A percentile compares a stretch with the other conserved stretches of the same genome.
phyloP scores from a whole-genome alignment of 2,888 invertebrate genomes.

The Callinectes sapidus region DNA sequence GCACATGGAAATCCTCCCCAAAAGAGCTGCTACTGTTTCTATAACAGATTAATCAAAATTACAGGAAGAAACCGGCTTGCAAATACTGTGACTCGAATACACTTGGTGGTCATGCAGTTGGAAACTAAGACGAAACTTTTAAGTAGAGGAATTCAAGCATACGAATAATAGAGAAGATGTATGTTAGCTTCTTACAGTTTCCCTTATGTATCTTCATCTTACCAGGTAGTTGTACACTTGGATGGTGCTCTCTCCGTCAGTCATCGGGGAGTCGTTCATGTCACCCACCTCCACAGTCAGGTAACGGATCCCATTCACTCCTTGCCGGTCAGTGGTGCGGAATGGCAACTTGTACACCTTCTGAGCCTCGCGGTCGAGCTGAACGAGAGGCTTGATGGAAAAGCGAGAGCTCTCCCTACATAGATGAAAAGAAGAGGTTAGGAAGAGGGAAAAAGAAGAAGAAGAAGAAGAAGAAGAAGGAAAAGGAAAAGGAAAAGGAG shows the following conservation, averaged over 20 bases:
- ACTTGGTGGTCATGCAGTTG: too few relatives aligned
- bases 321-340: constrained; percentile 88
- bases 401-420: constrained; percentile 50
- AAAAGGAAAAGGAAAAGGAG: background rate
- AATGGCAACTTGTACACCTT: constrained; percentile 94
- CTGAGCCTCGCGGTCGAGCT: constrained; percentile 90
- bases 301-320: constrained; percentile 87
- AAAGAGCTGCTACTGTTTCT: background rate
- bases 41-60: background rate
- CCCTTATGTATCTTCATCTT: constrained; percentile 72
- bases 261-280: constrained; percentile 93
- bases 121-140: too few relatives aligned
- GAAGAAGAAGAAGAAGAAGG: background rate
- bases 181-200: background rate
- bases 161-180: background rate
- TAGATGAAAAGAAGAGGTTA: background rate
- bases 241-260: constrained; percentile 90
- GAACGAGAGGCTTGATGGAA: constrained; percentile 82
- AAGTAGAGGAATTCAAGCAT: background rate
- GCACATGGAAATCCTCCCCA: background rate
- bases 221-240: constrained; percentile 96
- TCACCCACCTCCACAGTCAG: constrained; percentile 95
- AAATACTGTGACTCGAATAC: too few relatives aligned
- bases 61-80: background rate
- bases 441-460: background rate